Conservation (phyloP, 2,113 vertebrate species). For the Ornithorhynchus anatinus region DNA sequence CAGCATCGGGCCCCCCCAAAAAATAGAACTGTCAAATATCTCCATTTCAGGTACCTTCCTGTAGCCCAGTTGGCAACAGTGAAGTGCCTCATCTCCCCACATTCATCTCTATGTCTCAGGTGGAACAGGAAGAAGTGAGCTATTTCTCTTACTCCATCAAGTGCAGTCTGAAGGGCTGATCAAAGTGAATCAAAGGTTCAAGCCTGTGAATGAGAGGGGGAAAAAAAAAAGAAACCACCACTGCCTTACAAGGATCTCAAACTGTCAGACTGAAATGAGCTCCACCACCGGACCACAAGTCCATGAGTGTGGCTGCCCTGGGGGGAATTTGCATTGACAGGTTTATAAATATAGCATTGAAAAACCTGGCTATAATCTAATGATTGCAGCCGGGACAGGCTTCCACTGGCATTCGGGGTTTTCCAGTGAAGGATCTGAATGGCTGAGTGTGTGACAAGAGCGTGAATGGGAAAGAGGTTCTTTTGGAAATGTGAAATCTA, state of each 20-base stretch:
- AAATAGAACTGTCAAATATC: conserved; percentile 43
- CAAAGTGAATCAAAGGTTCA: conserved; percentile 29
- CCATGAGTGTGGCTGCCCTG: conserved; percentile 50
- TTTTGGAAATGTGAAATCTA: conserved; percentile 25
- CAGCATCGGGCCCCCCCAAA: conserved; percentile 12
- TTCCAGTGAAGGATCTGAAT: neutral
- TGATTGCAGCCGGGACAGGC: neutral
- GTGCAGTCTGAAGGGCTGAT: fast-evolving
- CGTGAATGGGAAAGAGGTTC: neutral
- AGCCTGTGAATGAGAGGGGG: neutral
- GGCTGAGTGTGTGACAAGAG: neutral
- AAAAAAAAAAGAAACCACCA: neutral
- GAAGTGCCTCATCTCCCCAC: neutral
- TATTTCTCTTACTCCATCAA: conserved; percentile 15
- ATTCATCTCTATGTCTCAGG: neutral
- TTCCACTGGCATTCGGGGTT: neutral
- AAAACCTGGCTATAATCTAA: conserved; percentile 19
- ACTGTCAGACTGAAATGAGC: conserved; percentile 53
- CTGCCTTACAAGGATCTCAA: conserved; percentile 28
- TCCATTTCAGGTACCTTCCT: neutral
- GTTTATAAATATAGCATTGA: conserved; percentile 52
- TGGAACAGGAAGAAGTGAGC: neutral
- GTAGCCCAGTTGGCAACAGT: neutral
- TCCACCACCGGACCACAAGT: conserved; percentile 24
- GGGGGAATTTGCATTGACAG: conserved; percentile 27